A percentile compares a stretch with the other conserved stretches of the same genome.
Conservation (phyloP, 1,140 invertebrate species). For the Tribolium madens region DNA sequence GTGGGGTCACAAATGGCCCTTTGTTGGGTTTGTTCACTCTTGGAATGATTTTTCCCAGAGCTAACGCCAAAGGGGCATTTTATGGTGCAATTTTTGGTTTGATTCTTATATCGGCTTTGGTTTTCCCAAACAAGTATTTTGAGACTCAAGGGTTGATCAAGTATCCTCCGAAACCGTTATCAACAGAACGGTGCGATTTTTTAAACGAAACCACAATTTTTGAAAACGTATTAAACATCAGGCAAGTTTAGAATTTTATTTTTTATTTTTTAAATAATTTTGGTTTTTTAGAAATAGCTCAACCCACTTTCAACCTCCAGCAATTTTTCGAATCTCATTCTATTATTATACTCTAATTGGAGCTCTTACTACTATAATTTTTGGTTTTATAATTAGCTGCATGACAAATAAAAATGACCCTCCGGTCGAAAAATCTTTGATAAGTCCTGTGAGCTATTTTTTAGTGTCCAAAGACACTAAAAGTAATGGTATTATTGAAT, state of each 20-base stretch:
- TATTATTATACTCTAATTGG: slow-evolving; percentile 62
- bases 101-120: slow-evolving; percentile 36
- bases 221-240: neutral
- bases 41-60: slow-evolving; percentile 76
- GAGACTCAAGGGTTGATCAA: slow-evolving; percentile 45
- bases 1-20: slow-evolving; percentile 74
- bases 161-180: slow-evolving; percentile 50
- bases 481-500: slow-evolving; percentile 18
- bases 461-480: slow-evolving; percentile 47
- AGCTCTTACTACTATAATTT: slow-evolving; percentile 51
- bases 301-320: slow-evolving; percentile 32
- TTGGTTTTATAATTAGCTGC: slow-evolving; percentile 60
- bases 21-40: slow-evolving; percentile 75
- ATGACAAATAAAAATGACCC: slow-evolving; percentile 55
- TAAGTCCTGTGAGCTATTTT: slow-evolving; percentile 57
- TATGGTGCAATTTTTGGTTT: slow-evolving; percentile 50
- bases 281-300: slow-evolving; percentile 20
- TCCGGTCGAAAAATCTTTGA: slow-evolving; percentile 53
- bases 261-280: neutral
- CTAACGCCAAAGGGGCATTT: slow-evolving; percentile 67
- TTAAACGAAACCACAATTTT: neutral
- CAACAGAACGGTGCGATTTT: slow-evolving; percentile 50
- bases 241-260: too few relatives aligned
- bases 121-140: slow-evolving; percentile 53
- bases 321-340: slow-evolving; percentile 58